Evolutionary conservation across 2,113 vertebrate genomes (phyloP).

Genomic region (Physeter macrocephalus): DNA sequence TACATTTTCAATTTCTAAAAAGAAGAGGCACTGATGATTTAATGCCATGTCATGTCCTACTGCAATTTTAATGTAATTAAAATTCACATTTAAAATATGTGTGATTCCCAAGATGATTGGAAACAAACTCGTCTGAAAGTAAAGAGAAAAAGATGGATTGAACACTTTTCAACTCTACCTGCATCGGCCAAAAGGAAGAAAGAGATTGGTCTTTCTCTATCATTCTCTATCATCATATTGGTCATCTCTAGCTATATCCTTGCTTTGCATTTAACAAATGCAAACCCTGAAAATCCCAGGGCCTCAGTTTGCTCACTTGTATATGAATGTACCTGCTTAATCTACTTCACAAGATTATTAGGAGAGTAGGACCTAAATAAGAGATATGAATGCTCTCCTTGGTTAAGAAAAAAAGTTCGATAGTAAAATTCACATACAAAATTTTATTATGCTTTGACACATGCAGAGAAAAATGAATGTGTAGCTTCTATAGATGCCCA

Average conservation of each 20-base stretch:
- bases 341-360: not conserved
- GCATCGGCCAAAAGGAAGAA: no score
- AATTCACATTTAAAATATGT: not conserved
- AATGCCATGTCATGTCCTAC: rapidly evolving
- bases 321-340: not conserved
- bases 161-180: rapidly evolving
- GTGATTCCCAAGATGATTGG: not conserved
- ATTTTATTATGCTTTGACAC: not conserved
- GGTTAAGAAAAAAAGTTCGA: not conserved
- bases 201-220: not conserved
- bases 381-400: not conserved
- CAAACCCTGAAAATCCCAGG: not conserved
- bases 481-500: not conserved
- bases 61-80: not conserved
- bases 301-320: not conserved
- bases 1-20: not conserved
- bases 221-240: no score
- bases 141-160: not conserved
- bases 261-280: not conserved
- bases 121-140: no score
- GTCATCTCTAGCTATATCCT: not conserved
- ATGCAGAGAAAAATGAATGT: not conserved
- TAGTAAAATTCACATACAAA: not conserved
- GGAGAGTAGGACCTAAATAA: not conserved
- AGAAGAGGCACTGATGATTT: not conserved